Evolutionary conservation across 2,797 vertebrate genomes (phyloP), one percentile per base, ranked within the genome.

Genomic region (Setipinna tenuifilis): DNA sequence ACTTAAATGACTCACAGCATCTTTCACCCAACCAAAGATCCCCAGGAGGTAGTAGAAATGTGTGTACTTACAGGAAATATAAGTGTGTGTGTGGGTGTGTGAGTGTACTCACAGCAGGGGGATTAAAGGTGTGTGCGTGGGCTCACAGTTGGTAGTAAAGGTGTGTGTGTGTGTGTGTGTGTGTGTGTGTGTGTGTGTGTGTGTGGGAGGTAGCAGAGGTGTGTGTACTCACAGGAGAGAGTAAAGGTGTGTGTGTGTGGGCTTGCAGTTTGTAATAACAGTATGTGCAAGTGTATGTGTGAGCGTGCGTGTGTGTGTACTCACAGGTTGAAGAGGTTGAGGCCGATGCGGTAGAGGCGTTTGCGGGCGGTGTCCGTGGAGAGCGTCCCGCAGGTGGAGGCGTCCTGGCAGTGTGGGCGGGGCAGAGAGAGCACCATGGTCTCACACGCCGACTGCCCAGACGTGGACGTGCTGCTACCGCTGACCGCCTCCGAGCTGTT

Each of bases 271-370:
- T 54, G 50, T 54, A n/a, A n/a, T n/a, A n/a, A n/a, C n/a, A n/a
- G 50, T 54, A 14, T 54, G 50, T 54, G 50, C 9, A n/a, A n/a
- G 50, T 54, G 50, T 54, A 7, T 54, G 50, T 54, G 50, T 54
- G 50, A 0, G 50, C 14, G 50, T 54, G 50, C 9, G 50, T 54
- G 50, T 54, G 50, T 54, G 50, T 54, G 50, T 54, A 97, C 98
- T 98, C 91, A 99, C 98, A 99, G 97, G 81, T 99, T 99, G 89
- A 99, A 99, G 88, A 99, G 98, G 93, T 99, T 99, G 92, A 99
- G 97, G 89, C 98, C 98, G 0, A 99, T 99, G 84, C 98, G 97
- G 90, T 99, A 99, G 78, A 99, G 97, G 41, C 98, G 96, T 91
- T 99, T 99, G 87, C 98, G 97, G 94, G 98, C 97, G n/a, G 97